Conservation (phyloP, 1,140 invertebrate species). For the Amphibalanus amphitrite region DNA sequence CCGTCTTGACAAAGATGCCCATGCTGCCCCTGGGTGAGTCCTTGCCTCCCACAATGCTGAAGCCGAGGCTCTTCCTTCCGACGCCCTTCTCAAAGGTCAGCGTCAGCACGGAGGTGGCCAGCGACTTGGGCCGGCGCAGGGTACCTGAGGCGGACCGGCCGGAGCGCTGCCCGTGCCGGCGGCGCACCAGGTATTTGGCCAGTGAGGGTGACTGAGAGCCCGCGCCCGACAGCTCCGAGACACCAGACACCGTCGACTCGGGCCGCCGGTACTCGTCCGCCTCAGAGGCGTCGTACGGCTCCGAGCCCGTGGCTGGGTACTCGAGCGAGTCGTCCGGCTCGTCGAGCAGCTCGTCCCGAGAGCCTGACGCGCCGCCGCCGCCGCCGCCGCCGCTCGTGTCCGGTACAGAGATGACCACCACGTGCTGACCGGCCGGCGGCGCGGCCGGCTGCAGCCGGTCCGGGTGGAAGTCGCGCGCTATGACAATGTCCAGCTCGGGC, state of each 20-base stretch:
- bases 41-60: conserved; percentile 52
- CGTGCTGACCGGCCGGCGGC: neutral
- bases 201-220: neutral
- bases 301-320: neutral
- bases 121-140: conserved; percentile 13
- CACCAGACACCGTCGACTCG: neutral
- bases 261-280: neutral
- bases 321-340: neutral
- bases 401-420: neutral
- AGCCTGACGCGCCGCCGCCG: neutral
- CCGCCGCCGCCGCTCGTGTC: neutral
- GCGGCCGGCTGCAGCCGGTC: neutral
- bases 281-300: neutral
- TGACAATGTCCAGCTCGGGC: conserved; percentile 53
- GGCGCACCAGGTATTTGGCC: neutral
- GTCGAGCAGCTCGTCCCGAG: neutral
- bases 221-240: neutral
- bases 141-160: neutral
- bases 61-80: conserved; percentile 46
- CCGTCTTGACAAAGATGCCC: conserved; percentile 52
- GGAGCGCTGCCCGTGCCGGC: neutral
- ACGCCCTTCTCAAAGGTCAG: conserved; percentile 43
- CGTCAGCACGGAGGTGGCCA: conserved; percentile 25
- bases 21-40: conserved; percentile 50
- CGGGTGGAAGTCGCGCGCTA: conserved; percentile 24